Base-by-base conservation (phyloP, 2,113 vertebrate species). In the Brachyhypopomus gauderio region DNA sequence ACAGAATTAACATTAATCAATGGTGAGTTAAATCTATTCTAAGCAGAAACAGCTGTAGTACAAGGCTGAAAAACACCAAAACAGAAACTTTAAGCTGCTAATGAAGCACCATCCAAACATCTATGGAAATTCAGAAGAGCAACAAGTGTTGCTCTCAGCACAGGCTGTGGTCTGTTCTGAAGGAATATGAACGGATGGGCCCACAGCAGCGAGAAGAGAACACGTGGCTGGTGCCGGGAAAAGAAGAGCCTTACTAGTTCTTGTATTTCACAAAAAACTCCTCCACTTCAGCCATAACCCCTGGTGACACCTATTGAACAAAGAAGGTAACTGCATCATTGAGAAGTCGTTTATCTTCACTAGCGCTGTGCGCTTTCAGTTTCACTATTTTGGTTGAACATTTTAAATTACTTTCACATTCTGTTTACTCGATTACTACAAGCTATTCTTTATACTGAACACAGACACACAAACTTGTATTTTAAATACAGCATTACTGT, bases 251-350 rank as follows among this genome's bases (percentile, higher is more conserved):
- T 97, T 95, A 99, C 97, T 99, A 99, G 92, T 99, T 98, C 92
- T 99, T 99, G 90, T 99, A 99, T 91, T 99, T 99, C 41, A 99
- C 98, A 92, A 95, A 99, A 90, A 95, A 99, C 90, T 99, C 97
- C 88, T 99, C 98, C 77, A 91, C 92, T 90, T 99, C 97, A 45
- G 97, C 93, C 83, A 96, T 86, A 63, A 96, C 92, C 77, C 96
- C 97, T 82, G 95, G 89, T 86, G 96, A 94, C 60, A 97, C 85
- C 98, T 99, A 88, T 20, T 90, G 84, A 74, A 89, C 87, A 84
- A 89, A 60, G 36, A 41, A 80, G 48, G 55, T 9, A 27, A 38
- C 11, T 3, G 38, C 34, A 34, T 30, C 0, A 52, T 23, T 20
- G 8, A 27, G 45, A 30, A n/a, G 12, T 9, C 8, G n/a, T 17